phyloP scores from a whole-genome alignment of 2,888 invertebrate species.

The Subacronicta megacephala region DNA sequence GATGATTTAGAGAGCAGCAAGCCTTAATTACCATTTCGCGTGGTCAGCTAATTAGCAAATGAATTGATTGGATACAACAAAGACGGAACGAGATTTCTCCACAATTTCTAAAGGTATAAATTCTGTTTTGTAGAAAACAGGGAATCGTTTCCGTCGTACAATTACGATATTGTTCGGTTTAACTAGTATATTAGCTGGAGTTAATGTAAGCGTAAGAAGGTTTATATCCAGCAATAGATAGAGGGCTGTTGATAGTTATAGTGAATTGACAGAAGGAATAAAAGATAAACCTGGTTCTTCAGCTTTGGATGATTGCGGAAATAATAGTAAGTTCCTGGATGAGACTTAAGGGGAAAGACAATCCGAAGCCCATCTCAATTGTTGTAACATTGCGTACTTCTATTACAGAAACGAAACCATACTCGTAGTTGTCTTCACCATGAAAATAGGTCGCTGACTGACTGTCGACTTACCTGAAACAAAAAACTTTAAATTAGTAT shows the following conservation, averaged over 20 bases:
- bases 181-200: not conserved
- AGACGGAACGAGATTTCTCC: slow-evolving; percentile 41
- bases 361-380: too few species aligned
- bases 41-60: slow-evolving; percentile 50
- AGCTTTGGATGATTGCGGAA: too few species aligned
- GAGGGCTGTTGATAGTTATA: not conserved
- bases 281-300: too few species aligned
- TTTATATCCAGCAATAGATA: not conserved
- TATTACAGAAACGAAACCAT: too few species aligned
- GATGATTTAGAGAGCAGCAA: slow-evolving; percentile 52
- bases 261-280: not conserved
- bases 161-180: slow-evolving; percentile 16
- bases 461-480: slow-evolving; percentile 1
- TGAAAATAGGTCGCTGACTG: not conserved
- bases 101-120: slow-evolving; percentile 51
- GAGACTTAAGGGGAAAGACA: too few species aligned
- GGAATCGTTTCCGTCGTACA: slow-evolving; percentile 12
- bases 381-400: too few species aligned
- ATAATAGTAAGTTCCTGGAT: too few species aligned
- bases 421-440: not conserved
- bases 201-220: slow-evolving; percentile 5
- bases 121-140: slow-evolving; percentile 27
- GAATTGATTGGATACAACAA: slow-evolving; percentile 51
- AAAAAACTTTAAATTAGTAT: not conserved
- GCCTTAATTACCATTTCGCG: slow-evolving; percentile 55